Conservation (phyloP, 64 coral and sea anemone genomes). For the Acropora tenuis region DNA sequence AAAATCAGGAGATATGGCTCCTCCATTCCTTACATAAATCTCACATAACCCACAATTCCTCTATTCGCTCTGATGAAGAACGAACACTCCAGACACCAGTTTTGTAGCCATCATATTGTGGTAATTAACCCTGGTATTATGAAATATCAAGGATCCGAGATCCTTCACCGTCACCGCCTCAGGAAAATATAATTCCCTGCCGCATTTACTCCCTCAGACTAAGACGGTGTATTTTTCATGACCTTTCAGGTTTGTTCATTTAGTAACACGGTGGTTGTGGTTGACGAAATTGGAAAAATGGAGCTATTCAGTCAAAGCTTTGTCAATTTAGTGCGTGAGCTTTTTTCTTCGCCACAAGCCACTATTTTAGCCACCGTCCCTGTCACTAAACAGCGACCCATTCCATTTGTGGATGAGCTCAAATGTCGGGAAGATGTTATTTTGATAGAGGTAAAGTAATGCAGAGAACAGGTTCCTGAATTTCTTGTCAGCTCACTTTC, state of each 20-base stretch:
- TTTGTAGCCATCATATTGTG: too few species aligned
- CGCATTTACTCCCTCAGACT: not conserved
- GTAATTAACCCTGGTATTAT: not conserved
- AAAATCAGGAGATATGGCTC: too few species aligned
- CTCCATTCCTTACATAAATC: too few species aligned
- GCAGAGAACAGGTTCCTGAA: too few species aligned
- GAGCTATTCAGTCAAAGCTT: constrained; percentile 83
- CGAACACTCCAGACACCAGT: too few species aligned
- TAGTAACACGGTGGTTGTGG: constrained; percentile 23
- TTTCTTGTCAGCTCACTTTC: too few species aligned
- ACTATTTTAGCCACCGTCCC: constrained; percentile 85
- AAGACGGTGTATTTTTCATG: not conserved
- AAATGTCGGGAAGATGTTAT: constrained; percentile 72
- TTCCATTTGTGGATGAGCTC: constrained; percentile 84
- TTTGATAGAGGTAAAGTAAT: constrained; percentile 69
- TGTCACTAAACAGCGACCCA: constrained; percentile 67
- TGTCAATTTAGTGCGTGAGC: constrained; percentile 52
- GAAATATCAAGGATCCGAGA: not conserved
- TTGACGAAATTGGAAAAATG: constrained; percentile 97
- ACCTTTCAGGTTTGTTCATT: not conserved
- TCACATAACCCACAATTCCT: too few species aligned
- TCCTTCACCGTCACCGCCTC: not conserved
- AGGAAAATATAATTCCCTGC: not conserved
- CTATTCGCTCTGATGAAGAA: too few species aligned
- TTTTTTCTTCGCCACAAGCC: constrained; percentile 58